Evolutionary conservation across 2,888 invertebrate genomes (phyloP).

Genomic region (Polydrusus cervinus): DNA sequence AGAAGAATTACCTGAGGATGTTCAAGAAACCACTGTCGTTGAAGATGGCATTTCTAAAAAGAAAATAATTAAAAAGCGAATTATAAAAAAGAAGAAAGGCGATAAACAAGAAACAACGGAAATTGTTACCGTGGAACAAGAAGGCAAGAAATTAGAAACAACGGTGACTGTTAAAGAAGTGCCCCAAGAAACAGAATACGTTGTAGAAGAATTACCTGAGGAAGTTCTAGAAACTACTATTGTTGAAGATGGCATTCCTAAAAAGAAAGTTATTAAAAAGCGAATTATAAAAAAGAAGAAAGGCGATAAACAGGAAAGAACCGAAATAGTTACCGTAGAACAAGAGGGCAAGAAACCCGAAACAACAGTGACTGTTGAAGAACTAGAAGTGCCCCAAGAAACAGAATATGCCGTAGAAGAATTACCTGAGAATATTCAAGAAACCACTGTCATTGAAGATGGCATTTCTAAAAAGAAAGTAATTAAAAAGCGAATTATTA

Average conservation of each 20-base stretch:
- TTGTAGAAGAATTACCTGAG: constrained; percentile 66
- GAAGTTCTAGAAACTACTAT: constrained; percentile 61
- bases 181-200: constrained; percentile 56
- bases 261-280: constrained; percentile 61
- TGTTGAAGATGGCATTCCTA: constrained; percentile 67
- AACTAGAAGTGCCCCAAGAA: no score
- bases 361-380: constrained; percentile 68
- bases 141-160: constrained; percentile 69
- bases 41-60: constrained; percentile 67
- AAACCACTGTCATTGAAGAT: constrained; percentile 43
- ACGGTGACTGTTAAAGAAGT: constrained; percentile 66
- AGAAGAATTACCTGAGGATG: constrained; percentile 60
- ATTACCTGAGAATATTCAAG: constrained; percentile 59
- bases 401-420: constrained; percentile 66
- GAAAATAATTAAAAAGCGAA: constrained; percentile 63
- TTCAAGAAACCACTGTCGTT: constrained; percentile 62
- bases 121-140: constrained; percentile 72
- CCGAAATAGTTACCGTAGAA: constrained; percentile 70
- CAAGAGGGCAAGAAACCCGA: constrained; percentile 71
- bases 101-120: constrained; percentile 66
- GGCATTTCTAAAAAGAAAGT: no score
- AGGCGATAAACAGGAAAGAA: constrained; percentile 64
- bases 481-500: constrained; percentile 52
- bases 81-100: constrained; percentile 71
- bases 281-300: constrained; percentile 52